These are phyloP conservation scores for Vulpes lagopus DNA, from an alignment of 2,113 vertebrate species.

Conservation along the genomic window DNA sequence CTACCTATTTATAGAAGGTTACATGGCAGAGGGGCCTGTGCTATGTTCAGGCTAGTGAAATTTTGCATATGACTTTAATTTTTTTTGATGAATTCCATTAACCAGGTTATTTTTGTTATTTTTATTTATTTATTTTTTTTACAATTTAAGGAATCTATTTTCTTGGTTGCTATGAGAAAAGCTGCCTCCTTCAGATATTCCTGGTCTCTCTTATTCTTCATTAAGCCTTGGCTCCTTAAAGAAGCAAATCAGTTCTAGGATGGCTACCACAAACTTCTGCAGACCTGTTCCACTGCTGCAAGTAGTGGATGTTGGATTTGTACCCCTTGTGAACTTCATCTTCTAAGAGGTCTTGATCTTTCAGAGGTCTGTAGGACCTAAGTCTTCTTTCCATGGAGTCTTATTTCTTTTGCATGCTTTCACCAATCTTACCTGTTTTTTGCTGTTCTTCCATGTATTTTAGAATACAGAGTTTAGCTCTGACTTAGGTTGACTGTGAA, in stretches of 20 bases:
- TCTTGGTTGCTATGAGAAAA: slow-evolving; percentile 10
- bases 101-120: neutral
- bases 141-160: neutral
- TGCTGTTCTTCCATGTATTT: neutral
- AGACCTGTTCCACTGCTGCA: neutral
- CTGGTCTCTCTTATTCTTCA: neutral
- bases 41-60: neutral
- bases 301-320: neutral
- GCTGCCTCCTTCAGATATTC: neutral
- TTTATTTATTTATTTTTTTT: neutral
- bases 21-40: neutral
- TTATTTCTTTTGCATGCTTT: neutral
- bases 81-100: slow-evolving; percentile 20
- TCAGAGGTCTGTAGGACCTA: neutral
- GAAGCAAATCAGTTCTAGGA: neutral
- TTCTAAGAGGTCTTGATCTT: neutral
- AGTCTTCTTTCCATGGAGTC: neutral
- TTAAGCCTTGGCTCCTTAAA: neutral
- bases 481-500: neutral
- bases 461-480: neutral
- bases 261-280: neutral
- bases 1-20: neutral
- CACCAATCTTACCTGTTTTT: neutral
- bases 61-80: neutral
- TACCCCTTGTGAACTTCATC: neutral